phyloP scores from a whole-genome alignment of 2,113 vertebrate species.

The Strix uralensis region DNA sequence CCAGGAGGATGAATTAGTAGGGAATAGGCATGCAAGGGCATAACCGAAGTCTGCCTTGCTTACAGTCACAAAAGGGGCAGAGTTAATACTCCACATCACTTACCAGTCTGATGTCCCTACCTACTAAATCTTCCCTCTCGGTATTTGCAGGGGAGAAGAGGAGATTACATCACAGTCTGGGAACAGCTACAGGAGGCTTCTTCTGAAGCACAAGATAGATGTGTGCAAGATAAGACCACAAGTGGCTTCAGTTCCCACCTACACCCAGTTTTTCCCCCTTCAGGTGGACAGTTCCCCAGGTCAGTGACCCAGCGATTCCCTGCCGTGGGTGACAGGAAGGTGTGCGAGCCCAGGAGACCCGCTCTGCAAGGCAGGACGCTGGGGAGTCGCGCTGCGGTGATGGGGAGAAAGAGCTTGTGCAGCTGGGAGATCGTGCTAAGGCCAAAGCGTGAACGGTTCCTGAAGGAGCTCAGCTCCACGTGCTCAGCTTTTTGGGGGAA shows the following conservation, averaged over 20 bases:
- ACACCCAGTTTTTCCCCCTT: neutral
- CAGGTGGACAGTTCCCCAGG: neutral
- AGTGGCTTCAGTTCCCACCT: neutral
- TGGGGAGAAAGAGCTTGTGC: neutral
- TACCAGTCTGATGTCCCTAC: neutral
- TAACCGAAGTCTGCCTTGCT: neutral
- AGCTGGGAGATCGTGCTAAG: neutral
- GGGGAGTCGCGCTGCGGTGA: too few relatives aligned
- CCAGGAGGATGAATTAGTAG: neutral
- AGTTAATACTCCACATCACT: neutral
- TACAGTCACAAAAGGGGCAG: neutral
- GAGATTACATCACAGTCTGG: neutral
- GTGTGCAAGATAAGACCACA: neutral
- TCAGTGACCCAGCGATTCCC: neutral
- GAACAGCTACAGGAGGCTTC: neutral
- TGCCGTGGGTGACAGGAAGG: neutral
- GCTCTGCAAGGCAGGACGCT: neutral
- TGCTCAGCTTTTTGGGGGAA: neutral
- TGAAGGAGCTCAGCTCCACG: neutral
- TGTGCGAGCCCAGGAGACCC: neutral
- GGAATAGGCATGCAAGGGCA: fast-evolving
- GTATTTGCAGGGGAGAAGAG: neutral
- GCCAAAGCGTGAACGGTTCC: neutral
- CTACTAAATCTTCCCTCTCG: neutral
- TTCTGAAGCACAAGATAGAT: neutral